phyloP scores from a whole-genome alignment of 2,797 vertebrate species.

The Florisuga fusca region DNA sequence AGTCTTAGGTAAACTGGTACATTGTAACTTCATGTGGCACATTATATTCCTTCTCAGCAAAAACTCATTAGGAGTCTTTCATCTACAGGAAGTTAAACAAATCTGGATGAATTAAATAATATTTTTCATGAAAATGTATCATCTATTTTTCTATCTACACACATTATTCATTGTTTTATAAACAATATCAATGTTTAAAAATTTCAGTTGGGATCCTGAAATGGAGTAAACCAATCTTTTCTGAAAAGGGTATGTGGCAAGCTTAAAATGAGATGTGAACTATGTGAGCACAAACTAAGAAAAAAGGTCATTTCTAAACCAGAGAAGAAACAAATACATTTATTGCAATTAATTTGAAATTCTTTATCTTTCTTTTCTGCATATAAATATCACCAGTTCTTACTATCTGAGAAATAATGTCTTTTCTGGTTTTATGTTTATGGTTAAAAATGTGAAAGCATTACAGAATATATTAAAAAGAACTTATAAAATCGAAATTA shows the following conservation, averaged over 20 bases:
- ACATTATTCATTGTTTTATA: not conserved
- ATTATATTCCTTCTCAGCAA: not conserved
- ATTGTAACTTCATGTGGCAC: not conserved
- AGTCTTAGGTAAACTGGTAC: not conserved
- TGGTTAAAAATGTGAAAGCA: not conserved
- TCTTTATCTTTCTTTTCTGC: not conserved
- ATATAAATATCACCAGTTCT: not conserved
- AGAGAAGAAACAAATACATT: not conserved
- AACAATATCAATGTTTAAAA: not conserved
- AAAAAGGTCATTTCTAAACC: not conserved
- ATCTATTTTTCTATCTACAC: not conserved
- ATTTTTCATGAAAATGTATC: not conserved
- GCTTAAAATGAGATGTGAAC: not conserved
- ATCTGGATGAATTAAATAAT: not conserved
- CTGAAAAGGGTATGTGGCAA: not conserved
- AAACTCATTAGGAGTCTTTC: not conserved
- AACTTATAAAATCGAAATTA: not conserved
- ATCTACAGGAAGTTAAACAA: not conserved
- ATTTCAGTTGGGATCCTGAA: not conserved
- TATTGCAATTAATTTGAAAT: not conserved
- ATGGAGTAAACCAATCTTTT: not conserved
- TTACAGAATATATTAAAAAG: not conserved
- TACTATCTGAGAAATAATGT: not conserved
- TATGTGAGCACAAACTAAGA: not conserved
- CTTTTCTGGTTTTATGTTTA: not conserved